A percentile compares a stretch with the other conserved stretches of the same genome.
These are phyloP conservation scores for Diarsia dahlii DNA, from an alignment of 2,888 invertebrate genomes.

Conservation along the genomic window DNA sequence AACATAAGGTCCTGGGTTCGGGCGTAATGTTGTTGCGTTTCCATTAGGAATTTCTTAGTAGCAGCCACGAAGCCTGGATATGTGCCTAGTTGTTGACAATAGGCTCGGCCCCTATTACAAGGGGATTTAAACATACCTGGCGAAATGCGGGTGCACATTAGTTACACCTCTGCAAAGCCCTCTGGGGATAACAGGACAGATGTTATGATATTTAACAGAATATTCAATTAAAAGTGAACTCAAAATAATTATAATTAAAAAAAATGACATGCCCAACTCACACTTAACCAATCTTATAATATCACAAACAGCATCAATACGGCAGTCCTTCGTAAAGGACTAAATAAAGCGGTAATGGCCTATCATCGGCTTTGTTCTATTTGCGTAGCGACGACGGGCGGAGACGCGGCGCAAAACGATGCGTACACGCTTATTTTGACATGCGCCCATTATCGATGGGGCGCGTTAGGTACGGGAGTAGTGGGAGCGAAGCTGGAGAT, in stretches of 20 bases:
- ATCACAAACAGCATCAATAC: slow-evolving; percentile 44
- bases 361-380: slow-evolving; percentile 66
- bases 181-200: too few species aligned
- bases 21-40: too few species aligned
- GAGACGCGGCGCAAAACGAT: slow-evolving; percentile 47
- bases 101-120: too few species aligned
- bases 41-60: too few species aligned
- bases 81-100: too few species aligned
- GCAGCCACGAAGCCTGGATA: too few species aligned
- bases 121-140: too few species aligned
- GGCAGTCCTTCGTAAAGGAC: slow-evolving; percentile 40
- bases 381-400: slow-evolving; percentile 50
- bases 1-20: too few species aligned
- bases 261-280: neutral
- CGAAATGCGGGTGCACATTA: too few species aligned
- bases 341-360: slow-evolving; percentile 63
- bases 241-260: neutral
- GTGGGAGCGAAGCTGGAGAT: slow-evolving; percentile 21
- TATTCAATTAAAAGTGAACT: too few species aligned
- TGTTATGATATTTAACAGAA: too few species aligned
- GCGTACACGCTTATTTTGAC: slow-evolving; percentile 65
- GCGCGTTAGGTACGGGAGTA: slow-evolving; percentile 1
- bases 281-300: slow-evolving; percentile 40
- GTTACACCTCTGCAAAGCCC: too few species aligned
- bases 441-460: slow-evolving; percentile 63